phyloP scores from a whole-genome alignment of 92 coral and sea anemone species.

The Palythoa grandis region DNA sequence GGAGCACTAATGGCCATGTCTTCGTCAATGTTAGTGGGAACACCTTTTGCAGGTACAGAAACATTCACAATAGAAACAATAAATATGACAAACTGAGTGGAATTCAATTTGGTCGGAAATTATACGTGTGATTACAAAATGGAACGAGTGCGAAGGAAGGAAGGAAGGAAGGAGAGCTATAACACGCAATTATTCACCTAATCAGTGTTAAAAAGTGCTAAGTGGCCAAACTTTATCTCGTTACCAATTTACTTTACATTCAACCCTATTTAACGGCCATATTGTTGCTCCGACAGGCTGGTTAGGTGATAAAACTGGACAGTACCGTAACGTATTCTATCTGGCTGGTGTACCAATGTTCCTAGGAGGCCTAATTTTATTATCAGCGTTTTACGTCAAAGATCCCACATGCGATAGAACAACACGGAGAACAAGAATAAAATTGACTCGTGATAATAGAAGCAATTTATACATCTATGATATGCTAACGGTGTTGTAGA shows the following conservation, averaged over 20 bases:
- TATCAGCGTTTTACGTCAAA: conserved; percentile 67
- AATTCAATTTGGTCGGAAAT: no score
- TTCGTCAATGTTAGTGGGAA: conserved; percentile 86
- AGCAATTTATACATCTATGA: conserved; percentile 65
- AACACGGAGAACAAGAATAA: conserved; percentile 38
- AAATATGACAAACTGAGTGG: no score
- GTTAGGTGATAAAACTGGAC: conserved; percentile 79
- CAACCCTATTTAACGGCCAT: no score
- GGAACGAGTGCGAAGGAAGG: no score
- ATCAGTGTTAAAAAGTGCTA: no score
- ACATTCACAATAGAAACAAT: not conserved
- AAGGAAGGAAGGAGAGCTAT: no score
- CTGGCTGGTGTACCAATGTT: conserved; percentile 94
- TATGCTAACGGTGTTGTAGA: conserved; percentile 73
- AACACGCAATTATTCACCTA: no score
- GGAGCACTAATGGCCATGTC: conserved; percentile 92
- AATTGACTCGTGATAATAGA: conserved; percentile 44
- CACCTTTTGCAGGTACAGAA: conserved; percentile 90
- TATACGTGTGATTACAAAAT: no score
- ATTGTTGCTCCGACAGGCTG: conserved; percentile 70
- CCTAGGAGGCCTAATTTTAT: conserved; percentile 74
- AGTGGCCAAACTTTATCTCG: no score
- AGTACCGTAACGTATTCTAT: conserved; percentile 78
- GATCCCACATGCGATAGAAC: conserved; percentile 52
- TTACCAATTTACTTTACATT: no score